A percentile compares a stretch with the other conserved stretches of the same genome.
Conservation (phyloP, 1,140 invertebrate species). For the Amyelois transitella region DNA sequence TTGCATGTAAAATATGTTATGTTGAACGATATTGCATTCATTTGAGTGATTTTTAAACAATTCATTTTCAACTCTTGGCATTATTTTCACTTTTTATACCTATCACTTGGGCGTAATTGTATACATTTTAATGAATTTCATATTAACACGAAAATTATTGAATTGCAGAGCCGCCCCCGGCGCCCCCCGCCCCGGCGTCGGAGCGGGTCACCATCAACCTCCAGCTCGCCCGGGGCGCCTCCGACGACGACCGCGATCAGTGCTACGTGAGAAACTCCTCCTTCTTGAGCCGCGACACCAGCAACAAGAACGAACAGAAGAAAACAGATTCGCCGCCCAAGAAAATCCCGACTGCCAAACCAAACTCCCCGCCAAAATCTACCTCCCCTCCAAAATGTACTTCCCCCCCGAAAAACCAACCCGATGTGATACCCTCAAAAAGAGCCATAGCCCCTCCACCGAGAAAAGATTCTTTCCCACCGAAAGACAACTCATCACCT, state of each 20-base stretch:
- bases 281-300: conserved; percentile 47
- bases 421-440: neutral
- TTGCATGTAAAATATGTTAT: too few species aligned
- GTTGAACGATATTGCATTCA: too few species aligned
- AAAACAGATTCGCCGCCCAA: conserved; percentile 12
- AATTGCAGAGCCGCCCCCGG: conserved; percentile 1
- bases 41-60: too few species aligned
- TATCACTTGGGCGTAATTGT: too few species aligned
- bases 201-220: neutral
- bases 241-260: conserved; percentile 12
- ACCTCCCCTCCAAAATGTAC: neutral
- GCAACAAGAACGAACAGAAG: conserved; percentile 34
- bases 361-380: neutral
- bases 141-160: neutral
- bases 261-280: conserved; percentile 49
- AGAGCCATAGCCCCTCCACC: neutral
- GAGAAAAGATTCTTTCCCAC: neutral
- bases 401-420: conserved; percentile 1
- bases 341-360: neutral
- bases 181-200: conserved; percentile 10
- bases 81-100: too few species aligned
- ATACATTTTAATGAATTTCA: too few species aligned
- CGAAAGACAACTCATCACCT: neutral
- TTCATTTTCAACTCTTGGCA: too few species aligned
- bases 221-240: neutral